Evolutionary conservation across 2,797 vertebrate species (phyloP).

Genomic region (Discoglossus pictus): DNA sequence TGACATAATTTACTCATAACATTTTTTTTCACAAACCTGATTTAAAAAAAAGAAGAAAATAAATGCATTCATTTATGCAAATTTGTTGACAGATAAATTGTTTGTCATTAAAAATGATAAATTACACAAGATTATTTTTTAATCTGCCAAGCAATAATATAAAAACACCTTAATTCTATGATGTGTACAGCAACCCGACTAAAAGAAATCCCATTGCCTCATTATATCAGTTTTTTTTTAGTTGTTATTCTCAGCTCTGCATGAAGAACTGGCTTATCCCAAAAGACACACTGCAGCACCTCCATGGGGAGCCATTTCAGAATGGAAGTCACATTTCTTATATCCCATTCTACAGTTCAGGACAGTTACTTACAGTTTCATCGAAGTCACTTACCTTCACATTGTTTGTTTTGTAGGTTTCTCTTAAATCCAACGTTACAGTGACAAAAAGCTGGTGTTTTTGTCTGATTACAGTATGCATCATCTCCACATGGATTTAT

Average conservation of each 20-base stretch:
- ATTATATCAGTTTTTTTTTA: slow-evolving; percentile 15
- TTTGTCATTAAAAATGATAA: background rate
- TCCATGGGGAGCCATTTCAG: background rate
- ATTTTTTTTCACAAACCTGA: background rate
- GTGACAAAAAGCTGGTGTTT: slow-evolving; percentile 83
- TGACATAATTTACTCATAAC: too few relatives aligned
- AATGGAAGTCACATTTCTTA: slow-evolving; percentile 16
- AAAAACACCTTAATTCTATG: slow-evolving; percentile 41
- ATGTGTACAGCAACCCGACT: slow-evolving; percentile 30
- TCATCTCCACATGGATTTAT: slow-evolving; percentile 94
- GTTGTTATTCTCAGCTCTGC: slow-evolving; percentile 36
- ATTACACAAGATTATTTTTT: background rate
- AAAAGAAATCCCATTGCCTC: slow-evolving; percentile 21
- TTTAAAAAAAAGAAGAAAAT: background rate
- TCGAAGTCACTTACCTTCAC: slow-evolving; percentile 82
- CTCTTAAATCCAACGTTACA: slow-evolving; percentile 95
- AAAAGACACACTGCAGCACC: slow-evolving; percentile 1
- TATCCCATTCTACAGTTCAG: slow-evolving; percentile 13
- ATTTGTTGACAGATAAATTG: background rate
- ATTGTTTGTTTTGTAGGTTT: slow-evolving; percentile 83
- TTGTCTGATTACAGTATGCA: slow-evolving; percentile 91
- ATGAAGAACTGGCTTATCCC: slow-evolving; percentile 27
- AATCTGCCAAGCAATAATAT: background rate
- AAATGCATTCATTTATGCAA: background rate
- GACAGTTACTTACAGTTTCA: too few relatives aligned